phyloP scores from a whole-genome alignment of 2,797 vertebrate species.

The Borostomias antarcticus region DNA sequence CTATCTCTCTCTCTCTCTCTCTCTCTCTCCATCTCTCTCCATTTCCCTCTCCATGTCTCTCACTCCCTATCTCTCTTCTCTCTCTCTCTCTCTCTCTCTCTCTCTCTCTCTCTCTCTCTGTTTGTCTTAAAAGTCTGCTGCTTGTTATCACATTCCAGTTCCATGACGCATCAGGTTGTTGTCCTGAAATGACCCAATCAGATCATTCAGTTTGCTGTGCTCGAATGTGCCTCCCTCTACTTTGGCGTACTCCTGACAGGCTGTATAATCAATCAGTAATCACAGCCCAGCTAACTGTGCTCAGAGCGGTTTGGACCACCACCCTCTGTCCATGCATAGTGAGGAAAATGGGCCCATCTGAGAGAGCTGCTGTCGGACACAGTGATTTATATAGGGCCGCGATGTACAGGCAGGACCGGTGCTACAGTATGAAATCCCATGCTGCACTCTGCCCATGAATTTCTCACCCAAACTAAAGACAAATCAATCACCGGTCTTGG shows the following conservation, averaged over 20 bases:
- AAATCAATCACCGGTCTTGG: conserved; percentile 39
- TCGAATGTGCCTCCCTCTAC: neutral
- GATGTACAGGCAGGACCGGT: conserved; percentile 21
- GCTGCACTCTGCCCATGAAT: conserved; percentile 42
- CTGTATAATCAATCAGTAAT: too few species aligned
- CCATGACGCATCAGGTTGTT: neutral
- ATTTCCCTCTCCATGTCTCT: neutral
- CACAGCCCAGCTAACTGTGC: too few species aligned
- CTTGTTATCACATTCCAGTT: neutral
- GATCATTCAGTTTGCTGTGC: neutral
- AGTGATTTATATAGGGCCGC: too few species aligned
- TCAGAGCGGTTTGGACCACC: too few species aligned
- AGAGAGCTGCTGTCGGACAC: too few species aligned
- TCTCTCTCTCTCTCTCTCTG: neutral
- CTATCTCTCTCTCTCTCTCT: neutral
- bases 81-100: neutral
- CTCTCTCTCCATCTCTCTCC: neutral
- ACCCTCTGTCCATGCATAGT: too few species aligned
- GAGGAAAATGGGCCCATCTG: too few species aligned
- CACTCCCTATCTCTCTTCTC: neutral
- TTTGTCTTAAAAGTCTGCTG: neutral
- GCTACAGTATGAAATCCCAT: conserved; percentile 45
- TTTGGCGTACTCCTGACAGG: too few species aligned
- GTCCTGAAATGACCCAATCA: neutral
- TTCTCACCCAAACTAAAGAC: conserved; percentile 48